Conservation (phyloP, 2,888 invertebrate species). For the Criorhina ranunculi region DNA sequence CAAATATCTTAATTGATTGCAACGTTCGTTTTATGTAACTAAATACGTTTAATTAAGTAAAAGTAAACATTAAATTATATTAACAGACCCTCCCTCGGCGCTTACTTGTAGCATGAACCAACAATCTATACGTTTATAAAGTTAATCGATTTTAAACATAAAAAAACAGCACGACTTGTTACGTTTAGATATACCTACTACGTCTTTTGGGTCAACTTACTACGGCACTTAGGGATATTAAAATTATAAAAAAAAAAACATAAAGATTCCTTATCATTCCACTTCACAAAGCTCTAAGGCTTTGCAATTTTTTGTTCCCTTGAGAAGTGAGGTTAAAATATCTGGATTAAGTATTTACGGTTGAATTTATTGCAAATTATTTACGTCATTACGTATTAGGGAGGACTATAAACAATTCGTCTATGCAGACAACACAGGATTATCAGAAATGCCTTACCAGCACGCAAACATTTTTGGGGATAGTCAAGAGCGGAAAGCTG, state of each 20-base stretch:
- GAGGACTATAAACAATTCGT: too few species aligned
- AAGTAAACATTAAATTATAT: slow-evolving; percentile 38
- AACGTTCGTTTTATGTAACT: slow-evolving; percentile 17
- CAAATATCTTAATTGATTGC: slow-evolving; percentile 21
- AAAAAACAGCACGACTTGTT: slow-evolving; percentile 21
- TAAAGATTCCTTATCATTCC: slow-evolving; percentile 2
- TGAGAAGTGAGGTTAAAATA: too few species aligned
- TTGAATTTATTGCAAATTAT: too few species aligned
- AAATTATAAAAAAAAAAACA: not conserved
- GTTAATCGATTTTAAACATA: slow-evolving; percentile 27
- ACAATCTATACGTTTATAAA: slow-evolving; percentile 24
- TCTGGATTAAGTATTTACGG: too few species aligned
- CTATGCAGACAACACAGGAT: too few species aligned
- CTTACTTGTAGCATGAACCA: slow-evolving; percentile 21
- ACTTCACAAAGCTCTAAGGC: not conserved
- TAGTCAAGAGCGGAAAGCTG: too few species aligned
- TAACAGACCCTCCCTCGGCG: slow-evolving; percentile 12
- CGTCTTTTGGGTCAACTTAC: not conserved
- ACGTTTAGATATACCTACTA: not conserved
- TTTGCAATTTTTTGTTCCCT: not conserved
- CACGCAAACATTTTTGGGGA: too few species aligned
- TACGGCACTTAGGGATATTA: not conserved
- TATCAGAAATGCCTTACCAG: too few species aligned
- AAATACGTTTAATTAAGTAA: slow-evolving; percentile 45
- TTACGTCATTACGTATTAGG: too few species aligned